Percentiles rank a stretch among this genome's conserved stretches.
Evolutionary conservation across 2,797 vertebrate species (phyloP).

Genomic region (Syndactyla subalaris): DNA sequence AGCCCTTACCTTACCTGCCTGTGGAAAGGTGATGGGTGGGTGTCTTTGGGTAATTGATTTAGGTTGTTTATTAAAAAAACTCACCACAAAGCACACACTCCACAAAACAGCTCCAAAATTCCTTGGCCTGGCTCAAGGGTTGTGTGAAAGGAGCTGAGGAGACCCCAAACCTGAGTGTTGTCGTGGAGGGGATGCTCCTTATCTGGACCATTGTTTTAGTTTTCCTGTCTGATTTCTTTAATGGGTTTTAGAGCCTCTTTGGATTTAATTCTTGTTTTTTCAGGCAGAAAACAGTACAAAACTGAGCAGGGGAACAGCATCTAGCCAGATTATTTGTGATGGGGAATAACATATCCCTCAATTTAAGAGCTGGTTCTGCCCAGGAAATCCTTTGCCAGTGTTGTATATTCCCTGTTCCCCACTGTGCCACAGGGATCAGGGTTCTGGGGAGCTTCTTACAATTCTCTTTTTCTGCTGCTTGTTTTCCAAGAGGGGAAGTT

Average conservation of each 20-base stretch:
- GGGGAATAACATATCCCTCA: not conserved
- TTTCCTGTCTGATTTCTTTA: slow-evolving; percentile 10
- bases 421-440: not conserved
- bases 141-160: not conserved
- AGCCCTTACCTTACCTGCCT: not conserved
- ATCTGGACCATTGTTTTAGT: not conserved
- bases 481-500: not conserved
- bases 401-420: accelerated
- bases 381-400: not conserved
- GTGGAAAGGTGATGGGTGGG: accelerated
- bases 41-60: not conserved
- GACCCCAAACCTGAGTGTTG: not conserved
- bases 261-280: not conserved
- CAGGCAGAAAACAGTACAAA: not conserved
- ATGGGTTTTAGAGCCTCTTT: not conserved
- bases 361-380: not conserved
- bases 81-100: not conserved
- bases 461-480: not conserved
- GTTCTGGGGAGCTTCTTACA: not conserved
- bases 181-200: not conserved
- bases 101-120: not conserved
- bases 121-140: not conserved
- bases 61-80: not conserved
- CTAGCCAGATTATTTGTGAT: not conserved
- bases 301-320: not conserved